Evolutionary conservation across 2,888 invertebrate genomes (phyloP), one percentile per base, ranked within the genome.

Genomic region (Aleiodes testaceus): DNA sequence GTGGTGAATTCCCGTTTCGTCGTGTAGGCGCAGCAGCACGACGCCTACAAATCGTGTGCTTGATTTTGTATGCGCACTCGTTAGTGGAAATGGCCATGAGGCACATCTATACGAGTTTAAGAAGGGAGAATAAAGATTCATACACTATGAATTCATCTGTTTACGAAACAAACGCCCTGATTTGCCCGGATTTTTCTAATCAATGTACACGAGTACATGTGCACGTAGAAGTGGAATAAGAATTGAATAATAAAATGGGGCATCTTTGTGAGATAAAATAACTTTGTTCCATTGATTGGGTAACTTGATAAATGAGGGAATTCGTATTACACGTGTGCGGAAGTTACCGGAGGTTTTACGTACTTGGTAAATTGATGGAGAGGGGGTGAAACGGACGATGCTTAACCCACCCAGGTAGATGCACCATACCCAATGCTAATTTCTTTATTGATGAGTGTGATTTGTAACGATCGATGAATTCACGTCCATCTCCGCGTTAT

Each of bases 381-480:
- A 26, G 14, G 47, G 12, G 47, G 14, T 12, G 2, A 14, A 14
- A n/a, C 16, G 6, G 14, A 14, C 14, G 16, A 14, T 16, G 14
- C 14, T 9, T n/a, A 45, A 63, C 63, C 63, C 63, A 63, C 63
- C 63, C 63, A 63, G 11, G 63, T 45, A 63, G 63, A 75, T 72
- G 69, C 72, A 67, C 72, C 74, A 70, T 72, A 63, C 74, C 72
- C 79, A 78, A 82, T 81, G 79, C 77, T 83, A 83, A 83, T 83
- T 73, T 83, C 77, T 72, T 79, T 80, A 83, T 83, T 81, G 82
- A 83, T 83, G 82, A 80, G 77, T 79, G 80, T 81, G 83, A 83
- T 83, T 83, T 82, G 79, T 83, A 80, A 83, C 79, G 77, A 81
- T 81, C 81, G 81, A 70, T 71, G 72, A 69, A 20, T 63, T 66